phyloP scores from a whole-genome alignment of 2,797 vertebrate species.

The Rhynchonycteris naso region DNA sequence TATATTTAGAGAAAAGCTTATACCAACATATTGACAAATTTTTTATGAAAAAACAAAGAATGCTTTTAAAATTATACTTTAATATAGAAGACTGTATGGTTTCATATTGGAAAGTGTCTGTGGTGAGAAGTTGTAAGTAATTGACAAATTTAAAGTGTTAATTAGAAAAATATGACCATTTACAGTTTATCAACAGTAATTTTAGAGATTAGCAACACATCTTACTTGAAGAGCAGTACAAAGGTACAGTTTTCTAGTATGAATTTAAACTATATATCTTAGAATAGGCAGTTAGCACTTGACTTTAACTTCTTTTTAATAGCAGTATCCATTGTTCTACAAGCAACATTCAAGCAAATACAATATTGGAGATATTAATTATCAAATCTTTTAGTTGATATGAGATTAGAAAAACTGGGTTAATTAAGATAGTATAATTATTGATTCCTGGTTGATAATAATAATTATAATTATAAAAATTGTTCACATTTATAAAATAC shows the following conservation, averaged over 20 bases:
- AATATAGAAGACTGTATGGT: slow-evolving; percentile 46
- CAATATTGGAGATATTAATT: slow-evolving; percentile 16
- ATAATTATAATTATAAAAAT: slow-evolving; percentile 36
- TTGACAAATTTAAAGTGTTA: slow-evolving; percentile 52
- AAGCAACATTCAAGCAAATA: slow-evolving; percentile 23
- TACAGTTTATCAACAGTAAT: background rate
- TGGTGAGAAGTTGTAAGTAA: slow-evolving; percentile 35
- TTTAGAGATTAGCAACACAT: slow-evolving; percentile 30
- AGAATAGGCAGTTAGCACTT: background rate
- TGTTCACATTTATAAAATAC: slow-evolving; percentile 32
- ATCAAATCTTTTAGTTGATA: slow-evolving; percentile 13
- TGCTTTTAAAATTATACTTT: slow-evolving; percentile 67
- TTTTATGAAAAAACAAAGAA: slow-evolving; percentile 52
- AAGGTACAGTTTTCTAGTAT: background rate
- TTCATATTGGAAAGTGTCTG: slow-evolving; percentile 19
- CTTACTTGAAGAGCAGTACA: slow-evolving; percentile 17
- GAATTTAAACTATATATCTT: slow-evolving; percentile 30
- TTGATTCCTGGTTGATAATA: slow-evolving; percentile 4
- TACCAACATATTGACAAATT: background rate
- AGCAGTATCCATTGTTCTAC: background rate
- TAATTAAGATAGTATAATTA: slow-evolving; percentile 34
- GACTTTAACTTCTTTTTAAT: slow-evolving; percentile 50
- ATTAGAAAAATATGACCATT: background rate
- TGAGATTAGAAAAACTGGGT: slow-evolving; percentile 47
- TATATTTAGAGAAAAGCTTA: slow-evolving; percentile 54